Evolutionary conservation across 2,797 vertebrate species (phyloP), one percentile per base, ranked within the genome.

Genomic region (Orientallactaga sibirica): DNA sequence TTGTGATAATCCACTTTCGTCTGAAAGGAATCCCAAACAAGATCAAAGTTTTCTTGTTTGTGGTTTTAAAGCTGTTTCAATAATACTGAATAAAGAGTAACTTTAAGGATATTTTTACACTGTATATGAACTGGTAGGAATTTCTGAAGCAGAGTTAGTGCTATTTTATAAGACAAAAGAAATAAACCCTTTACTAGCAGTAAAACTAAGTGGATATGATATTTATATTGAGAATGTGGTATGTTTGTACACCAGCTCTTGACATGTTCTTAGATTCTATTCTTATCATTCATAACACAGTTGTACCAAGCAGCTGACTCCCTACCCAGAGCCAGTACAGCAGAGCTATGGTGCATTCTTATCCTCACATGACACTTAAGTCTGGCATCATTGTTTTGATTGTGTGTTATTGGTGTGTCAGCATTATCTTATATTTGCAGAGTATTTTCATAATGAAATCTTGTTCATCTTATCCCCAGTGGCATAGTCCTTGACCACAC

Each of bases 11-110:
- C 81, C 71, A 41, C 8, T 84, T n/a, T 80, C 80, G 0, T 41
- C 1, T 74, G 18, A 71, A 85, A 29, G 4, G 84, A 80, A 82
- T 74, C 18, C 18, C 25, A 92, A 37, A 1, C 0, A 27, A 37
- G 52, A n/a, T 87, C n/a, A 64, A 86, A 14, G 1, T 71, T 70
- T 90, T 82, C 7, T 25, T 86, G 87, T n/a, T 55, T 93, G 20
- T 58, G 7, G 8, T 9, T 70, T 2, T 64, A 86, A 73, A 48
- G 33, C 1, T 67, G 11, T 92, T 92, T 75, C 41, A 80, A 88
- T 43, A 58, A 52, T 67, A 1, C 22, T 71, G 37, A 77, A 3
- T 2, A 55, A 89, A 62, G 0, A 62, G 1, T 75, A 88, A n/a
- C 70, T 88, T 67, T 81, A 80, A 78, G 4, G 2, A 11, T 73